A percentile compares a stretch with the other conserved stretches of the same genome.
Evolutionary conservation across 2,797 vertebrate species (phyloP).

Genomic region (Lutjanus argentimaculatus): DNA sequence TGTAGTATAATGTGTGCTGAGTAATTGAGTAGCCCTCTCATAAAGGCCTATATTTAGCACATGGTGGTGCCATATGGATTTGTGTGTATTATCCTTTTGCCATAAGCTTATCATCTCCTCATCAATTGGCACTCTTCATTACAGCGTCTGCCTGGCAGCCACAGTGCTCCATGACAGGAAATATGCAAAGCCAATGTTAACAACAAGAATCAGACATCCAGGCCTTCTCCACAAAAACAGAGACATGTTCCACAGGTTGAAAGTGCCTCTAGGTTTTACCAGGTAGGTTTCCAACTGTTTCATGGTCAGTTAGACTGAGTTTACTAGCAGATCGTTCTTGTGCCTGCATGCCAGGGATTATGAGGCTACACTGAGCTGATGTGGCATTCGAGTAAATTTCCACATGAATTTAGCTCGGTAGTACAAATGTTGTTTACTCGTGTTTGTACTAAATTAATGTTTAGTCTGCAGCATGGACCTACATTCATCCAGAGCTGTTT

Average conservation of each 20-base stretch:
- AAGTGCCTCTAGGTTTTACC: constrained; percentile 71
- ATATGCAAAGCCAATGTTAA: constrained; percentile 30
- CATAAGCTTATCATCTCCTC: constrained; percentile 67
- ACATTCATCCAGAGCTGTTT: background rate
- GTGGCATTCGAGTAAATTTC: background rate
- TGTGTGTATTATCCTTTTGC: constrained; percentile 71
- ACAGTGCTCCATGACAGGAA: constrained; percentile 11
- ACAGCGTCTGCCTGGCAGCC: constrained; percentile 35
- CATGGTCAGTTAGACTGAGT: background rate
- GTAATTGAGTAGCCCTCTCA: constrained; percentile 42
- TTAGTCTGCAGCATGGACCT: background rate
- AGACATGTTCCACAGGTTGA: constrained; percentile 73
- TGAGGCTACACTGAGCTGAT: background rate
- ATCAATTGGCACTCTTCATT: constrained; percentile 42
- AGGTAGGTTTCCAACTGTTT: constrained; percentile 68
- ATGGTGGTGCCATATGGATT: constrained; percentile 61
- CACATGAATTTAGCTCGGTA: background rate
- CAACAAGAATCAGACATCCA: constrained; percentile 11
- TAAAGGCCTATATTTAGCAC: constrained; percentile 68
- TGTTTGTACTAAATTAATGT: background rate
- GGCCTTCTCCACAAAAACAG: constrained; percentile 27
- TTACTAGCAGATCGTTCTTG: background rate
- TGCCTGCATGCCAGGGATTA: background rate
- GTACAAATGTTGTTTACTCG: background rate
- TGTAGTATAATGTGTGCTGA: background rate